phyloP scores from a whole-genome alignment of 2,888 invertebrate species.

The Auanema sp. region DNA sequence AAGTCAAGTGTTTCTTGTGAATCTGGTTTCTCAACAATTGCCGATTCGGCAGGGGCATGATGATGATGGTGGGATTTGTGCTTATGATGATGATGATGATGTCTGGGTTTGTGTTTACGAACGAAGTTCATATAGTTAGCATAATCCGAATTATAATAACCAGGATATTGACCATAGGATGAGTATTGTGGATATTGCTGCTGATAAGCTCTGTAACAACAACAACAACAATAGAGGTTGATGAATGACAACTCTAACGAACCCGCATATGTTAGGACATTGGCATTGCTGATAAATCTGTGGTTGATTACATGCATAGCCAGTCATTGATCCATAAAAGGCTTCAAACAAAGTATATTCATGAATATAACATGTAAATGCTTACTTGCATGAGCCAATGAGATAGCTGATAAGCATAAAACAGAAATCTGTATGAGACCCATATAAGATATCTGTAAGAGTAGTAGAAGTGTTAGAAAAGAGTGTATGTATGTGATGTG shows the following conservation, averaged over 20 bases:
- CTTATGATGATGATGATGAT: constrained; percentile 10
- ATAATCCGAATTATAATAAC: constrained; percentile 1
- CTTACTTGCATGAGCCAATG: constrained; percentile 6
- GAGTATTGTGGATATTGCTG: background rate
- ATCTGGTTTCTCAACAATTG: background rate
- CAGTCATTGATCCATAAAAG: constrained; percentile 21
- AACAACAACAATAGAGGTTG: background rate
- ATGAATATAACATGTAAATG: too few species aligned
- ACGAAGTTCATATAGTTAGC: constrained; percentile 10
- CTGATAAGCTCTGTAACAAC: background rate
- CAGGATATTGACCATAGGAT: background rate
- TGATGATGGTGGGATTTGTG: constrained; percentile 15
- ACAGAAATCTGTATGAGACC: background rate
- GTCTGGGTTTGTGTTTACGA: constrained; percentile 11
- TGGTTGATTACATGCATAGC: constrained; percentile 41
- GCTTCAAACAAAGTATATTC: too few species aligned
- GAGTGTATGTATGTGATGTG: too few species aligned
- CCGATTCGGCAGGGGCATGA: background rate
- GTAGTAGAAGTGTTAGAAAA: too few species aligned
- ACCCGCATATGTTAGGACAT: constrained; percentile 39
- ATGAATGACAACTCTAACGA: constrained; percentile 3
- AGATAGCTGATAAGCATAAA: background rate
- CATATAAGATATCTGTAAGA: background rate
- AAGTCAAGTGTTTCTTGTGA: background rate
- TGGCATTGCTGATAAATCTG: constrained; percentile 41